phyloP scores from a whole-genome alignment of 2,797 vertebrate species.

The Protonibea diacanthus region DNA sequence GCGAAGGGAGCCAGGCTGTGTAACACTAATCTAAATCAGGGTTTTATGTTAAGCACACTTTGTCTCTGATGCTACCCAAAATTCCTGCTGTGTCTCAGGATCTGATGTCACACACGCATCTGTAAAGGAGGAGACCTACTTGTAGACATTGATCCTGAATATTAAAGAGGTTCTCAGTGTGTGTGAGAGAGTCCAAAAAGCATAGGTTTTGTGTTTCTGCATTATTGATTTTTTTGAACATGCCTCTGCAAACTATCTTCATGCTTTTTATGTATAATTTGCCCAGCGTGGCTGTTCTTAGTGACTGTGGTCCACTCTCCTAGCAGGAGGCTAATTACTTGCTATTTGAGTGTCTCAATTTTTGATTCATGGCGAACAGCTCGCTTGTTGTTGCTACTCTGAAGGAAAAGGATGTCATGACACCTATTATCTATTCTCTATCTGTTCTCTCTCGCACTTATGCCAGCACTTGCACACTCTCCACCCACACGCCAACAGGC shows the following conservation, averaged over 20 bases:
- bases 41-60: background rate
- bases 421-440: slow-evolving; percentile 69
- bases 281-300: slow-evolving; percentile 27
- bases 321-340: slow-evolving; percentile 69
- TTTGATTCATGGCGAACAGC: slow-evolving; percentile 52
- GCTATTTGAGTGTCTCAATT: slow-evolving; percentile 59
- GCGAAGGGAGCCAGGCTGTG: background rate
- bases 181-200: background rate
- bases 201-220: slow-evolving; percentile 4
- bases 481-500: slow-evolving; percentile 58
- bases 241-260: slow-evolving; percentile 26
- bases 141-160: background rate
- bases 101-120: background rate
- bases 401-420: slow-evolving; percentile 67
- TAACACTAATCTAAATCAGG: background rate
- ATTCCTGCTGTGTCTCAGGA: background rate
- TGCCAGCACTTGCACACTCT: slow-evolving; percentile 51
- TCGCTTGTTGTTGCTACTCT: slow-evolving; percentile 53
- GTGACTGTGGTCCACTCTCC: slow-evolving; percentile 63
- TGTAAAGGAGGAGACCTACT: background rate
- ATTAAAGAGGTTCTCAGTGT: background rate
- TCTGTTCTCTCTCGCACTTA: slow-evolving; percentile 53
- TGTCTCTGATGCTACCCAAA: background rate
- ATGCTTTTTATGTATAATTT: slow-evolving; percentile 28
- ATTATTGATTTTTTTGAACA: slow-evolving; percentile 16